These are phyloP conservation scores for Autographa pulchrina DNA, from an alignment of 2,888 invertebrate genomes.

Conservation along the genomic window DNA sequence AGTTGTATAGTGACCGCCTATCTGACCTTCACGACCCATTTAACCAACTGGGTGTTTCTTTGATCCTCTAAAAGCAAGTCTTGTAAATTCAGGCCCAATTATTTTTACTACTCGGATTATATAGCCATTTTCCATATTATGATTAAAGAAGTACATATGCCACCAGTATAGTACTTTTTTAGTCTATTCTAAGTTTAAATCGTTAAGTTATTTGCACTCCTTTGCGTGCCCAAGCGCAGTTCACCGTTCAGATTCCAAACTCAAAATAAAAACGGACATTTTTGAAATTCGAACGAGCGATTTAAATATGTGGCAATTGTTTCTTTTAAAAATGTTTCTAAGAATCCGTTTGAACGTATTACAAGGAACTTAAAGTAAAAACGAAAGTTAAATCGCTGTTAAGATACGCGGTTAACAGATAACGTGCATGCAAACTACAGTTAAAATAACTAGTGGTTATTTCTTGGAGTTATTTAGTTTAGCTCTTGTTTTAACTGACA, in stretches of 20 bases:
- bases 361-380: slow-evolving; percentile 44
- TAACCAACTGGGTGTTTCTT: background rate
- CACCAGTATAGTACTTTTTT: background rate
- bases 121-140: too few relatives aligned
- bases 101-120: too few relatives aligned
- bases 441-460: slow-evolving; percentile 45
- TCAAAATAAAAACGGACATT: slow-evolving; percentile 6
- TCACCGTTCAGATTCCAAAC: slow-evolving; percentile 7
- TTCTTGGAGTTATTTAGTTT: slow-evolving; percentile 31
- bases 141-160: too few relatives aligned
- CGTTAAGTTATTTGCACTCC: background rate
- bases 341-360: slow-evolving; percentile 8
- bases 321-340: background rate
- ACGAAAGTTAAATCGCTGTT: slow-evolving; percentile 36
- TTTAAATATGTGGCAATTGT: slow-evolving; percentile 8
- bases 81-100: too few relatives aligned
- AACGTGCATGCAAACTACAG: slow-evolving; percentile 51
- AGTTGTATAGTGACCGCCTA: background rate
- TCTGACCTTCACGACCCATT: background rate
- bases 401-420: slow-evolving; percentile 42
- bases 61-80: too few relatives aligned
- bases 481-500: slow-evolving; percentile 13
- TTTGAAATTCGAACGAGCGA: slow-evolving; percentile 5
- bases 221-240: slow-evolving; percentile 3
- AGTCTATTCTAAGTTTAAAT: background rate